Base-by-base conservation (phyloP, 2,888 invertebrate genomes). In the Chirona hameri region DNA sequence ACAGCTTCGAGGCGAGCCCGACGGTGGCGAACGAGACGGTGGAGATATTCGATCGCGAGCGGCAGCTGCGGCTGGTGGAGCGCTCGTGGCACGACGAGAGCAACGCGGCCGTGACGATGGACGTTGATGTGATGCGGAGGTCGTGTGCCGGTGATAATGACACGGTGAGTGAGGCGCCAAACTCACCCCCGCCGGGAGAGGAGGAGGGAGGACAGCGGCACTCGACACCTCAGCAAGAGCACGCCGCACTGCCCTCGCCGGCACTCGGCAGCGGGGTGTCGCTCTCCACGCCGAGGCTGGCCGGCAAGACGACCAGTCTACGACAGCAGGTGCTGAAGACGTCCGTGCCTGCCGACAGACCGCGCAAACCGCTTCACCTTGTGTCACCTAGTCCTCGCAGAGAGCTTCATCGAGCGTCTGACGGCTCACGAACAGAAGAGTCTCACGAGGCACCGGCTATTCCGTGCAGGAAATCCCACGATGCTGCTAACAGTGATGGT, bases 1-100 rank as follows among this genome's bases (percentile, higher is more conserved):
- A 21, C 76, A 76, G 76, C n/a, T 76, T 76, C 76, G 76, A 76
- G 46, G 76, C 46, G 10, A 76, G 76, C 76, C 76, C 46, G 39
- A 76, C 76, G 39, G 24, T 24, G 9, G 46, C 21, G 24, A 18
- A 76, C 46, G 2, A 15, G 24, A 76, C 76, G 39, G 24, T 46
- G 24, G 76, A 76, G 76, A 24, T 76, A 9, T 76, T 76, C 46
- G 76, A 46, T 21, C 46, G 76, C 24, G 76, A 76, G 39, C 76
- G 76, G 24, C 39, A 21, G 46, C 76, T 76, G 46, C 46, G 24
- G 46, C 46, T 76, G 46, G 18, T 10, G 15, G 76, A 46, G 46
- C 46, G 76, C 12, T 24, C 39, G 39, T 76, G 76, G 76, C 24
- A 24, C 9, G 76, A 76, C 12, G 46, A 24, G 9, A 12, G 14